Percentiles rank a stretch among this genome's conserved stretches.
Conservation (phyloP, 2,113 vertebrate species). For the Tyto alba region DNA sequence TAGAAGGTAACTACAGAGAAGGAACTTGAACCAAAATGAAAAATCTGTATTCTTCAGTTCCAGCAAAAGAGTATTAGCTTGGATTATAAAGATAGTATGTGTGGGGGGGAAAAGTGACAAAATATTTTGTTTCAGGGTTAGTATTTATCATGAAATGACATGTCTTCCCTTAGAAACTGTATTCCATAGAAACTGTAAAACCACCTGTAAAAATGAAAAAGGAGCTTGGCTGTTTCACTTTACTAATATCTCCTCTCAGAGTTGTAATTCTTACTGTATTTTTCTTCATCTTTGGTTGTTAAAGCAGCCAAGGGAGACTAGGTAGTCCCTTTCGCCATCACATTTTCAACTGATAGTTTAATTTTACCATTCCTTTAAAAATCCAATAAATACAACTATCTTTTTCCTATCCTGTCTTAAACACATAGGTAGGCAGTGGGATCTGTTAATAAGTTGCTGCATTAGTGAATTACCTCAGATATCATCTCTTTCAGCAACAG, state of each 20-base stretch:
- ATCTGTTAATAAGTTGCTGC: neutral
- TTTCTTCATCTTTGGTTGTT: neutral
- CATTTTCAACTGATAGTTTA: neutral
- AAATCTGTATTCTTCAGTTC: neutral
- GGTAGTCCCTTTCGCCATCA: neutral
- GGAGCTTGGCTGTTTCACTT: neutral
- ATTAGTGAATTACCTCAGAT: neutral
- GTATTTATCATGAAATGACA: conserved; percentile 32
- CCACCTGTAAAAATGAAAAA: conserved; percentile 9
- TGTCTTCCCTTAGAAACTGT: conserved; percentile 21
- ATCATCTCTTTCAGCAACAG: neutral
- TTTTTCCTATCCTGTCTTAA: neutral
- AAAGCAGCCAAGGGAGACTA: neutral
- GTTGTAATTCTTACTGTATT: neutral
- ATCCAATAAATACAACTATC: neutral
- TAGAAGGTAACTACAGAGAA: neutral
- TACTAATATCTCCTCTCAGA: neutral
- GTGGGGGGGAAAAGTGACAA: neutral
- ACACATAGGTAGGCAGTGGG: neutral
- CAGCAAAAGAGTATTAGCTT: neutral
- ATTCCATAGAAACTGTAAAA: conserved; percentile 11
- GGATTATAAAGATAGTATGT: neutral
- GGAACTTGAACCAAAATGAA: neutral
- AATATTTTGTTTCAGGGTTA: conserved; percentile 38
- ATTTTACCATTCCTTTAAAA: neutral